phyloP scores from a whole-genome alignment of 2,113 vertebrate species.

The Poicephalus gulielmi region DNA sequence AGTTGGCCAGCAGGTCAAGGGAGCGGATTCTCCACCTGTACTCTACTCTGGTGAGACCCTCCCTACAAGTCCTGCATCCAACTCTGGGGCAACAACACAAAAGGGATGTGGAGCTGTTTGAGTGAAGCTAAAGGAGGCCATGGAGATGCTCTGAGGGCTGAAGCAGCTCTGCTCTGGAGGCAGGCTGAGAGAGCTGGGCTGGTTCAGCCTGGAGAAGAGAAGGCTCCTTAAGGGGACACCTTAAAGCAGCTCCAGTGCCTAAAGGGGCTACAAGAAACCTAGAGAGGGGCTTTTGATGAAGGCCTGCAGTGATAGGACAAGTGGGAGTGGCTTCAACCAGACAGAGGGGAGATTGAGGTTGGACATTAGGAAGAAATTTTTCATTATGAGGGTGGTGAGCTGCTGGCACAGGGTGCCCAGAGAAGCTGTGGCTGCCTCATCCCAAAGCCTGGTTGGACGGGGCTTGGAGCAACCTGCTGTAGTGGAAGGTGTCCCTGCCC shows the following conservation, averaged over 20 bases:
- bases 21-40: not conserved
- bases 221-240: not conserved
- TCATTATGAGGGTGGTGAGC: not conserved
- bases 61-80: not conserved
- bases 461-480: not conserved
- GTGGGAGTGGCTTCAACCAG: not conserved
- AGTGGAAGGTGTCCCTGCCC: not conserved
- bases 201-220: not conserved
- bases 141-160: not conserved
- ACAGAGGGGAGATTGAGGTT: not conserved
- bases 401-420: not conserved
- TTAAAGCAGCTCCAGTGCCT: not conserved
- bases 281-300: not conserved
- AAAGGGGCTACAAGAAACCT: not conserved
- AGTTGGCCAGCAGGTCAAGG: not conserved
- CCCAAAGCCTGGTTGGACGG: not conserved
- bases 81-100: not conserved
- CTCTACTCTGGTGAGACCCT: not conserved
- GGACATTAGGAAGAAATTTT: not conserved
- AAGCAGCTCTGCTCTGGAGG: not conserved
- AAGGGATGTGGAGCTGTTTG: not conserved
- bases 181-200: not conserved
- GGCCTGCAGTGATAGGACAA: not conserved
- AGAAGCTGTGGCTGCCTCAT: not conserved
- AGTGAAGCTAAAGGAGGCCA: not conserved